phyloP scores from a whole-genome alignment of 2,113 vertebrate genomes.

The Indicator maculatus region DNA sequence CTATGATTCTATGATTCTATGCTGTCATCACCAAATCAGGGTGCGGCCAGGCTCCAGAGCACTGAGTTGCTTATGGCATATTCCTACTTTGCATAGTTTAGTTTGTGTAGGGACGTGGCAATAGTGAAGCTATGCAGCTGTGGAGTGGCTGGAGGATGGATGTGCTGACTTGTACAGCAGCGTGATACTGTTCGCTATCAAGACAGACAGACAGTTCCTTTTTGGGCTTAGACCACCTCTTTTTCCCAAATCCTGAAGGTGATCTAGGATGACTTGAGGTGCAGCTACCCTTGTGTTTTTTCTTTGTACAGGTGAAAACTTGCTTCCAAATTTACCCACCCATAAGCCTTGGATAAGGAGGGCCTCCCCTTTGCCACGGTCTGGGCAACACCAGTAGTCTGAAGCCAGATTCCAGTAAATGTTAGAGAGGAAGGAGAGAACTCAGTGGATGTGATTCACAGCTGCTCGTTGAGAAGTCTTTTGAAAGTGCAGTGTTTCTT shows the following conservation, averaged over 20 bases:
- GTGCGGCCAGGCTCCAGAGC: neutral
- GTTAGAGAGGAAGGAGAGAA: neutral
- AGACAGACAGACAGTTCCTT: neutral
- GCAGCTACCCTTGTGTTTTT: neutral
- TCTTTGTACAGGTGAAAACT: neutral
- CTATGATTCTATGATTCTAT: too few species aligned
- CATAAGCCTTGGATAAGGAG: neutral
- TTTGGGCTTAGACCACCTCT: neutral
- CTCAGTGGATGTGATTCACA: neutral
- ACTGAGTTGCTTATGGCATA: neutral
- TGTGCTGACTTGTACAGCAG: neutral
- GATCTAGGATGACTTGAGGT: neutral
- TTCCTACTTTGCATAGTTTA: neutral
- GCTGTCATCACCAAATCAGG: neutral
- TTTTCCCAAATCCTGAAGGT: neutral
- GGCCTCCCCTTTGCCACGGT: neutral
- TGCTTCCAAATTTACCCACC: neutral
- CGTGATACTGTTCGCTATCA: neutral
- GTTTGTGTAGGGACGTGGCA: neutral
- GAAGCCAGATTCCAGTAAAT: neutral
- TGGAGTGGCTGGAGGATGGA: neutral
- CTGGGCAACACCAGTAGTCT: neutral
- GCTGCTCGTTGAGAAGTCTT: neutral
- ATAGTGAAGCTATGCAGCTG: accelerated
- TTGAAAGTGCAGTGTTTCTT: neutral